These are phyloP conservation scores for Scophthalmus maximus DNA, from an alignment of 2,113 vertebrate genomes.

Conservation along the genomic window DNA sequence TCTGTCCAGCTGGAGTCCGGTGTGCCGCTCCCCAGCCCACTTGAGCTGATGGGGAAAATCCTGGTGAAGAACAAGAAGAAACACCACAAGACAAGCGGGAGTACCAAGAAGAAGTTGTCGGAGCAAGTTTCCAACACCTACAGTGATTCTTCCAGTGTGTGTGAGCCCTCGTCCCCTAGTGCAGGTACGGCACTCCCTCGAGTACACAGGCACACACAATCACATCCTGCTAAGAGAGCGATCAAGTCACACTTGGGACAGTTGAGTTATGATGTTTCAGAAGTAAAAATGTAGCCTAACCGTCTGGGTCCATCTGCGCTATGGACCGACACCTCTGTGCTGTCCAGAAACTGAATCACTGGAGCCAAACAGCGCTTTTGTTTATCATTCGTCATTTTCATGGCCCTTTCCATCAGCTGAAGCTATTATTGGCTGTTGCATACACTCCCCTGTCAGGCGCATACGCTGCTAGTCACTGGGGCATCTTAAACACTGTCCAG, in stretches of 20 bases:
- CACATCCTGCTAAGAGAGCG: constrained; percentile 10
- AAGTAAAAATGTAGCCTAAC: constrained; percentile 31
- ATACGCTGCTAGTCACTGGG: constrained; percentile 40
- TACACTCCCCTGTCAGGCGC: constrained; percentile 34
- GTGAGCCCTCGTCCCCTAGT: constrained; percentile 94
- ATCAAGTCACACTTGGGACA: background rate
- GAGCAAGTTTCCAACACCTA: constrained; percentile 94
- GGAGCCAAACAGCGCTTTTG: constrained; percentile 37
- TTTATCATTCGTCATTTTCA: constrained; percentile 75
- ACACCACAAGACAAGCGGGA: constrained; percentile 90
- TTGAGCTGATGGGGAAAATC: constrained; percentile 97
- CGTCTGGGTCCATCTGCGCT: constrained; percentile 11
- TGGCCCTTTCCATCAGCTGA: constrained; percentile 65
- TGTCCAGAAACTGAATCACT: constrained; percentile 34
- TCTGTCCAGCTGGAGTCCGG: constrained; percentile 88
- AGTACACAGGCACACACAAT: background rate
- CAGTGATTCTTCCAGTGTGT: constrained; percentile 94
- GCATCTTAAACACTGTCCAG: constrained; percentile 39
- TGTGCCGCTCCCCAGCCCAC: constrained; percentile 92
- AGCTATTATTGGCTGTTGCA: constrained; percentile 63
- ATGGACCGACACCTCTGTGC: background rate
- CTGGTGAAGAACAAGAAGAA: constrained; percentile 99
- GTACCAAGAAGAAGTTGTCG: constrained; percentile 92
- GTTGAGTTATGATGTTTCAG: constrained; percentile 38
- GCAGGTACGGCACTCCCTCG: constrained; percentile 81